Evolutionary conservation across 1,140 invertebrate species (phyloP), one percentile per base, ranked within the genome.

Genomic region (Thaumetopoea pityocampa): DNA sequence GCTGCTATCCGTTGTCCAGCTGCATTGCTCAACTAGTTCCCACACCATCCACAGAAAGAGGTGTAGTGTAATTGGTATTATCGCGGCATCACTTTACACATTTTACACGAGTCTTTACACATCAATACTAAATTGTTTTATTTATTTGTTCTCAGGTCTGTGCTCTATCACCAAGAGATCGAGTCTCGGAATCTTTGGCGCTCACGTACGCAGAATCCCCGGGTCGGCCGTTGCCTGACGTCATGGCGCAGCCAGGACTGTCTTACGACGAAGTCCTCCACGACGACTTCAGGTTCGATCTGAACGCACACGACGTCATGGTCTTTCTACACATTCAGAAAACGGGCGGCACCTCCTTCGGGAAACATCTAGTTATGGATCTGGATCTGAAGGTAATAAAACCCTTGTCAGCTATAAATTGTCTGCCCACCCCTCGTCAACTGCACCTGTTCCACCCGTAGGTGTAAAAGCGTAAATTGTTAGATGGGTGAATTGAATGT

Each of bases 261-360:
- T 91, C 91, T 53, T 95, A 94, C 66, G 93, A 94, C 56, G 93
- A 95, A 76, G 90, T 95, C 50, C 87, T 94, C 8, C 93, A 93
- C 62, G 93, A 95, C 72, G 93, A 94, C 71, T 94, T 93, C 79
- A 89, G 92, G 52, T 96, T 96, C 83, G 92, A 96, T 72, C 93
- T 97, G 68, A 92, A 94, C 69, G 93, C 92, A 4, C 92, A 94
- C 60, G 98, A 99, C 87, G 97, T 99, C 9, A 94, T 99, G 87
- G 97, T 99, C 9, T 99, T 99, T 80, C 85, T 99, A 24, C 98
- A 99, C 73, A 98, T 99, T 83, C 98, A 99, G 85, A 99, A 99
- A 64, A 89, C 88, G 6, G 88, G 88, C 14, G 94, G 94, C 12
- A 98, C 96, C n/a, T 92, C 94, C 1, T 98, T 99, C 83, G 97